Conservation (phyloP, 2,113 vertebrate species). For the Chlorodrepanis virens region DNA sequence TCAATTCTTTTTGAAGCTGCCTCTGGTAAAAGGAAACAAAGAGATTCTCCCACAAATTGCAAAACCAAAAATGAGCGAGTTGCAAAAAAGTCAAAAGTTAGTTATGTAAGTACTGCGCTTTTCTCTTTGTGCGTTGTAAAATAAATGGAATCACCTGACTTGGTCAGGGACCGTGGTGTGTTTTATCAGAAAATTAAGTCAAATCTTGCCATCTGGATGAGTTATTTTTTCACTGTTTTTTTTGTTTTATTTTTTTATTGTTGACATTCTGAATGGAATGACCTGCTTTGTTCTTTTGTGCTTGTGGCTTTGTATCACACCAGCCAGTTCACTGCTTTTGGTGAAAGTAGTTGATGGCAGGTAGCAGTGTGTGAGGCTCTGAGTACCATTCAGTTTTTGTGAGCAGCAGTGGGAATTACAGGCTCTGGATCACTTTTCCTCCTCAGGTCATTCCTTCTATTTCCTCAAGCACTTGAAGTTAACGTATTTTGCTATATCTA, state of each 20-base stretch:
- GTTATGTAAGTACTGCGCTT: conserved; percentile 70
- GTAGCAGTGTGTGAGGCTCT: background rate
- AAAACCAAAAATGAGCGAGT: conserved; percentile 44
- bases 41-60: conserved; percentile 56
- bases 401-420: background rate
- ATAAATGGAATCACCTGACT: background rate
- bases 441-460: background rate
- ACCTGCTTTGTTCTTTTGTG: background rate
- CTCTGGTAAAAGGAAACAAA: conserved; percentile 78
- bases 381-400: background rate
- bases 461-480: background rate
- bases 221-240: background rate
- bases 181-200: background rate
- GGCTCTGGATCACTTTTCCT: background rate
- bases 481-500: background rate
- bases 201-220: background rate
- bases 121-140: background rate
- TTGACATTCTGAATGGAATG: background rate
- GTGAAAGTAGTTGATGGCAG: background rate
- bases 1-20: conserved; percentile 58
- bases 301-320: background rate
- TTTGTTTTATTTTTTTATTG: background rate
- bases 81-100: conserved; percentile 75
- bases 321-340: background rate
- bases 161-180: background rate